These are phyloP conservation scores for Sciurus carolinensis DNA, from an alignment of 2,797 vertebrate species.

Conservation along the genomic window DNA sequence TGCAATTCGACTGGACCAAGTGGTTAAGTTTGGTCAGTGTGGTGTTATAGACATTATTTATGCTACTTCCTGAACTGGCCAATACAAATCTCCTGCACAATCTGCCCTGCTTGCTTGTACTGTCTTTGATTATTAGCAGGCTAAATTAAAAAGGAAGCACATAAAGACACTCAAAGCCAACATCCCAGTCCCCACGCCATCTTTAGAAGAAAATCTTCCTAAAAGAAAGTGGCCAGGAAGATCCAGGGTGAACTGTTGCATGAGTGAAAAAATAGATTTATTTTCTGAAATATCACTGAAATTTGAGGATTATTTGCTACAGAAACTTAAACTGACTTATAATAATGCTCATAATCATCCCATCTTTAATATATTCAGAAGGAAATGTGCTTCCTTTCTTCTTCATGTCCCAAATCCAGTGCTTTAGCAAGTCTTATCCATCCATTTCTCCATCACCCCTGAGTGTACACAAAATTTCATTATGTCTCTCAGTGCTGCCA, in stretches of 20 bases:
- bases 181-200: fast-evolving
- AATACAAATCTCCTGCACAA: not conserved
- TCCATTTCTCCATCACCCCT: not conserved
- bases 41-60: not conserved
- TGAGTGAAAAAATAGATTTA: not conserved
- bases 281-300: not conserved
- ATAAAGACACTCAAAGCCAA: not conserved
- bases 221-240: not conserved
- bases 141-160: not conserved
- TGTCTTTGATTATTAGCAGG: not conserved
- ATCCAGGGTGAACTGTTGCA: not conserved
- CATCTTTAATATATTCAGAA: not conserved
- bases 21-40: not conserved
- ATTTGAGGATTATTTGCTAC: not conserved
- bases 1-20: not conserved
- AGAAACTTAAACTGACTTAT: not conserved
- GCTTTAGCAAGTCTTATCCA: not conserved
- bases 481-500: not conserved
- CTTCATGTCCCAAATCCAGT: not conserved
- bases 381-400: not conserved
- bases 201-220: not conserved
- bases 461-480: too few relatives aligned
- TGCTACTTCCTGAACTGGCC: not conserved
- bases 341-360: not conserved
- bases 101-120: not conserved